Percentiles rank a stretch among this genome's conserved stretches.
Conservation (phyloP, 2,797 vertebrate species). For the Nyctalus aviator region DNA sequence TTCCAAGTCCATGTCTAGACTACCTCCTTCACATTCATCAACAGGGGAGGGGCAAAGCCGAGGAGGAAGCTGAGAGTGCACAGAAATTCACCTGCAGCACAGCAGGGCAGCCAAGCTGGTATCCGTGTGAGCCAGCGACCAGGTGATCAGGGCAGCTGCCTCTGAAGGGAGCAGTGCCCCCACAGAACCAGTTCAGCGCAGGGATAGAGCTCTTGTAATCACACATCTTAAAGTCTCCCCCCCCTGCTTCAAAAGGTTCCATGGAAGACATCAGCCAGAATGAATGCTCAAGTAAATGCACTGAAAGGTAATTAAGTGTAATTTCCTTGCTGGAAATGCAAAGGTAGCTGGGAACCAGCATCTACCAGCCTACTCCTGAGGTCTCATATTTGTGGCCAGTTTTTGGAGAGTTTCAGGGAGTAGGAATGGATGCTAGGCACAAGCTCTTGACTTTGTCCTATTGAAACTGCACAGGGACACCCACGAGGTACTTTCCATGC, state of each 20-base stretch:
- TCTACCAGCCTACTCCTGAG: background rate
- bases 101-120: background rate
- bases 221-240: background rate
- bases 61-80: background rate
- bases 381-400: background rate
- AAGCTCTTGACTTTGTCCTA: background rate
- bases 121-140: fast-evolving
- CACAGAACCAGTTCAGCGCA: background rate
- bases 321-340: slow-evolving; percentile 53
- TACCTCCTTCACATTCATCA: background rate
- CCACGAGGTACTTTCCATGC: background rate
- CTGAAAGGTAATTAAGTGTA: slow-evolving; percentile 48
- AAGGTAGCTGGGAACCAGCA: background rate
- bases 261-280: background rate
- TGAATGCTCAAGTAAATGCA: slow-evolving; percentile 23
- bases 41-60: background rate
- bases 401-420: background rate
- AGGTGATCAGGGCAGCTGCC: background rate
- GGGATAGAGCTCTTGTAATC: background rate
- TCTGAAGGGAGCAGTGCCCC: background rate
- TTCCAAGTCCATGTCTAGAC: background rate
- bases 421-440: background rate
- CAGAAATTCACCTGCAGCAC: background rate
- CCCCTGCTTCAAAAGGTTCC: background rate
- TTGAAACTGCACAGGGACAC: background rate